Percentiles rank a stretch among this genome's conserved stretches.
Evolutionary conservation across 2,113 vertebrate genomes (phyloP).

Genomic region (Odocoileus virginianus): DNA sequence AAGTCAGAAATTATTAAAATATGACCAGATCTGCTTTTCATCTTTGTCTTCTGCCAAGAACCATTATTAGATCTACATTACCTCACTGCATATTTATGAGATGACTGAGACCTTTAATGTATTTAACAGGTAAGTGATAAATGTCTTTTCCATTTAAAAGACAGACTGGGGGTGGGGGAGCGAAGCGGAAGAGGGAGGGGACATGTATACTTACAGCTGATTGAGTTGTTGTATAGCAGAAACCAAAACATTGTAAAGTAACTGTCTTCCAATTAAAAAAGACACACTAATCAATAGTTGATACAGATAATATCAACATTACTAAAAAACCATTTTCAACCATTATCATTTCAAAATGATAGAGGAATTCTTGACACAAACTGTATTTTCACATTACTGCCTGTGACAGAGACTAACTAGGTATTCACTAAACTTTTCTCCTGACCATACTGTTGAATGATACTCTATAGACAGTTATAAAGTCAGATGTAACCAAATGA

Average conservation of each 20-base stretch:
- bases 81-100: background rate
- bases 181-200: background rate
- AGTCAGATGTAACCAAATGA: background rate
- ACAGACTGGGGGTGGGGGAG: background rate
- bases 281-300: background rate
- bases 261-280: background rate
- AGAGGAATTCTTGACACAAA: background rate
- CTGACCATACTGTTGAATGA: background rate
- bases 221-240: background rate
- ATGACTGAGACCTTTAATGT: background rate
- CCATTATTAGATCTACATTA: background rate
- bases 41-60: background rate
- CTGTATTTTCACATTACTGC: background rate
- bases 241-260: background rate
- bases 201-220: background rate
- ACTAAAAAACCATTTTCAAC: background rate
- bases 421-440: background rate
- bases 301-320: background rate
- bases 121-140: background rate
- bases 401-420: background rate
- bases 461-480: background rate
- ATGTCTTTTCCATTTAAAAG: conserved; percentile 15
- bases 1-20: background rate
- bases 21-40: background rate
- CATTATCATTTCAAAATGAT: background rate